Evolutionary conservation across 2,797 vertebrate species (phyloP).

Genomic region (Taenioides sp.): DNA sequence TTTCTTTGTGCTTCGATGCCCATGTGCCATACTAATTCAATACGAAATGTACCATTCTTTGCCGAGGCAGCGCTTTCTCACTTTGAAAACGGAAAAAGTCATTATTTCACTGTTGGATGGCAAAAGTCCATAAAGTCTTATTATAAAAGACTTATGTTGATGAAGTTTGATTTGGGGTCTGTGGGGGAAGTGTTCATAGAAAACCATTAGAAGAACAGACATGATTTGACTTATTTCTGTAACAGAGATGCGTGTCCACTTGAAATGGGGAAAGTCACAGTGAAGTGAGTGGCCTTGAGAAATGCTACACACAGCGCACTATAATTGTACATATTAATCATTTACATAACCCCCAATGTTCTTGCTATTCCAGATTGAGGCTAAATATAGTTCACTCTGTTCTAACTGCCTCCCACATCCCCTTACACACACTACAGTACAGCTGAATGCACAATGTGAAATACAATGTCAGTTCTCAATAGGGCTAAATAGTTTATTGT

Average conservation of each 20-base stretch:
- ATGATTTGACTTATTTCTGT: constrained; percentile 16
- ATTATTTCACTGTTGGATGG: constrained; percentile 7
- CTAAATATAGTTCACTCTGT: constrained; percentile 53
- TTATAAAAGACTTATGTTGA: constrained; percentile 4
- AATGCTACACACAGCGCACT: constrained; percentile 41
- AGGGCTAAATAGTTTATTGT: neutral
- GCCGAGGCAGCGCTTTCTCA: constrained; percentile 23
- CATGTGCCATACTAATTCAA: constrained; percentile 11
- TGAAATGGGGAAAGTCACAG: constrained; percentile 18
- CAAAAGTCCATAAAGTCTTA: neutral
- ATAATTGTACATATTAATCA: constrained; percentile 66
- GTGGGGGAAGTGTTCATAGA: constrained; percentile 12
- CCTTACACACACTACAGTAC: constrained; percentile 10
- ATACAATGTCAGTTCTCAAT: neutral
- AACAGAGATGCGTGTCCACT: constrained; percentile 17
- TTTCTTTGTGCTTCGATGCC: constrained; percentile 44
- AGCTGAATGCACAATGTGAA: constrained; percentile 9
- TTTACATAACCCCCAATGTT: constrained; percentile 45
- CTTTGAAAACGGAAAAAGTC: constrained; percentile 16
- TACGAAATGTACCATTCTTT: constrained; percentile 28
- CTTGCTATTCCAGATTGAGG: constrained; percentile 40
- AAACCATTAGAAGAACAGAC: constrained; percentile 11
- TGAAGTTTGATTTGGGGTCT: neutral
- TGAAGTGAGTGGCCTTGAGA: constrained; percentile 43
- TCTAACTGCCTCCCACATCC: constrained; percentile 19